A percentile compares a stretch with the other conserved stretches of the same genome.
Evolutionary conservation across 2,113 vertebrate species (phyloP).

Genomic region (Euleptes europaea): DNA sequence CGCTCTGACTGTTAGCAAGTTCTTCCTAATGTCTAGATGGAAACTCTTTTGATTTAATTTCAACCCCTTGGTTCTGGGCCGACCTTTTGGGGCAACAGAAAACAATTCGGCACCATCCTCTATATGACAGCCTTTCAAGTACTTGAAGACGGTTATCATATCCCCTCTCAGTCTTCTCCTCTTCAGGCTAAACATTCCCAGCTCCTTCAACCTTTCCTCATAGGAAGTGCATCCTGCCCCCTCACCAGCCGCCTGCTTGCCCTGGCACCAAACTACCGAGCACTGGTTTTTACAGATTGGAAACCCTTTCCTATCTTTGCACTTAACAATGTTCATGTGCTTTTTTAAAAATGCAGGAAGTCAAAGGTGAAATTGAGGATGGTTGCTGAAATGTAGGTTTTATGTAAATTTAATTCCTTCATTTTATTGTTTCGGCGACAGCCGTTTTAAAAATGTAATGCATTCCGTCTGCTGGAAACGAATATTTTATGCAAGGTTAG

Average conservation of each 20-base stretch:
- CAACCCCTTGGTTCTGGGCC: no score
- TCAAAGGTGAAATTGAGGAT: conserved; percentile 15
- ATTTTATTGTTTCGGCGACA: conserved; percentile 5
- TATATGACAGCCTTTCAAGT: no score
- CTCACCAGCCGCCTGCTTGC: not conserved
- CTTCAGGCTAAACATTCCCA: no score
- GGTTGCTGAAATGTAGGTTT: not conserved
- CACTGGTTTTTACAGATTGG: not conserved
- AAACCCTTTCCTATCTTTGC: not conserved
- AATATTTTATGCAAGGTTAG: conserved; percentile 16
- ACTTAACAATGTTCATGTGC: not conserved
- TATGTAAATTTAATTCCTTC: not conserved
- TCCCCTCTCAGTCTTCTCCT: no score
- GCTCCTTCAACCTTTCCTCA: no score
- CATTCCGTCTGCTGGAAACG: not conserved
- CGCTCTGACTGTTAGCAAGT: no score
- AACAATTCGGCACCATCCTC: no score
- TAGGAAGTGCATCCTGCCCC: not conserved
- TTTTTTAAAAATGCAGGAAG: not conserved
- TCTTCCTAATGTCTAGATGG: no score
- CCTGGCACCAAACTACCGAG: not conserved
- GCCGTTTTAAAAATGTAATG: conserved; percentile 5
- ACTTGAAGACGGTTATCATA: no score
- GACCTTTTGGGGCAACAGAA: no score
- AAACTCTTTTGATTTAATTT: no score